Percentiles rank a stretch among this genome's conserved stretches.
Conservation (phyloP, 2,113 vertebrate species). For the Etia nguti region DNA sequence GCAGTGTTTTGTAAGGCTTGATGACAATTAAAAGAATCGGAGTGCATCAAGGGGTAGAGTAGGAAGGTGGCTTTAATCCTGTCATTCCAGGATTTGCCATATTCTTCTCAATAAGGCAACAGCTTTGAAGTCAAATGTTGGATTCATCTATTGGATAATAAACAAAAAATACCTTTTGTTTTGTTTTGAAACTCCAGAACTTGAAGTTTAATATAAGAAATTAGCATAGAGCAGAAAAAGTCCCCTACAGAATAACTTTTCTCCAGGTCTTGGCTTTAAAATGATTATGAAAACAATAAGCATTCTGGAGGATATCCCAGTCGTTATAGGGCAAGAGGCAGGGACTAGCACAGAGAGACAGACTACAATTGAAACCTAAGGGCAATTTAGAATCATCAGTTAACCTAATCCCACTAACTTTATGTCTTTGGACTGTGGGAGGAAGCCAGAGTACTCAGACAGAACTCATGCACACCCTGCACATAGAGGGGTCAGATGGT, state of each 20-base stretch:
- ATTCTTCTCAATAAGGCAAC: not conserved
- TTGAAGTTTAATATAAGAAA: not conserved
- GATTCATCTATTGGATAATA: not conserved
- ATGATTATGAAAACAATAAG: not conserved
- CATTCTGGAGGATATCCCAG: not conserved
- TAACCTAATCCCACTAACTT: not conserved
- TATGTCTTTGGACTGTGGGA: not conserved
- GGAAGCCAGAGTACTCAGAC: not conserved
- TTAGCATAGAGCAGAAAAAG: not conserved
- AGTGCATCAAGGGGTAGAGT: not conserved
- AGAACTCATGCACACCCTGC: not conserved
- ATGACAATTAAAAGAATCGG: not conserved
- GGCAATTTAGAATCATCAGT: fast-evolving
- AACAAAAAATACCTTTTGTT: not conserved
- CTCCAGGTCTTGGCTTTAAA: not conserved
- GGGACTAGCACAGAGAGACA: not conserved
- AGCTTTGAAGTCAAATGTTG: not conserved
- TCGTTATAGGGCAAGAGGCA: not conserved
- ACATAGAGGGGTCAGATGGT: not conserved
- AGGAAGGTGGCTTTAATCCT: not conserved
- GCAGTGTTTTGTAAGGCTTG: not conserved
- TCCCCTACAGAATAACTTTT: not conserved
- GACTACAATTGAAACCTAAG: not conserved
- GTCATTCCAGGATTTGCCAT: not conserved
- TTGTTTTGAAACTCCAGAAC: not conserved